Evolutionary conservation across 2,797 vertebrate genomes (phyloP).

Genomic region (Phyllotis vaccarum): DNA sequence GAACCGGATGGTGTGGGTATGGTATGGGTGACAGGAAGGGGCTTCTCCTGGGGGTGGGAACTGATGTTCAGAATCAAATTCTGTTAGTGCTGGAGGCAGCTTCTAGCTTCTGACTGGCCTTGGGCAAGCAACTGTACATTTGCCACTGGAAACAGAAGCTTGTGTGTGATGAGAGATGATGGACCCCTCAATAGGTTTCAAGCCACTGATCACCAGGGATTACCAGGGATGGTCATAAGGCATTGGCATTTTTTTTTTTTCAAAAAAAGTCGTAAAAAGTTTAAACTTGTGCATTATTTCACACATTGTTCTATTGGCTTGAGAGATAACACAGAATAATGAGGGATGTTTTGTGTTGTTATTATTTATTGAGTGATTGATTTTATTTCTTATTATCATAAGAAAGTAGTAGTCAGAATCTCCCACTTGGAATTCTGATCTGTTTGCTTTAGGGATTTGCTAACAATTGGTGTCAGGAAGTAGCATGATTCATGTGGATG

Average conservation of each 20-base stretch:
- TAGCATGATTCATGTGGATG: not conserved
- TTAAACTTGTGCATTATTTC: not conserved
- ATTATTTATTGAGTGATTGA: not conserved
- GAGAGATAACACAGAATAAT: not conserved
- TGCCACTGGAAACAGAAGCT: no score
- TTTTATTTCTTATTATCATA: not conserved
- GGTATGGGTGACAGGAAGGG: not conserved
- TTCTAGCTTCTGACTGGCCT: not conserved
- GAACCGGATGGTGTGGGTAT: not conserved
- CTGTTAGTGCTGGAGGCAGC: not conserved
- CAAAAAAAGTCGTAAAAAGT: not conserved
- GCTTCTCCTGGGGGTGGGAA: not conserved
- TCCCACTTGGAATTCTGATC: not conserved
- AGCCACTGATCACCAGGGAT: not conserved
- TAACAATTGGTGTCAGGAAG: not conserved
- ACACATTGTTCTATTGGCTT: not conserved
- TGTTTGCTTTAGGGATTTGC: not conserved
- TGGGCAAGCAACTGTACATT: not conserved
- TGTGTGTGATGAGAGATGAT: accelerated
- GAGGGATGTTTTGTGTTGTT: not conserved
- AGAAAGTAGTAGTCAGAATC: not conserved
- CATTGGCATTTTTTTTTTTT: not conserved
- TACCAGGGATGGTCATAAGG: not conserved
- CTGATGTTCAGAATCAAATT: not conserved
- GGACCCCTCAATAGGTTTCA: not conserved